phyloP scores from a whole-genome alignment of 2,113 vertebrate genomes.

The Apodemus sylvaticus region DNA sequence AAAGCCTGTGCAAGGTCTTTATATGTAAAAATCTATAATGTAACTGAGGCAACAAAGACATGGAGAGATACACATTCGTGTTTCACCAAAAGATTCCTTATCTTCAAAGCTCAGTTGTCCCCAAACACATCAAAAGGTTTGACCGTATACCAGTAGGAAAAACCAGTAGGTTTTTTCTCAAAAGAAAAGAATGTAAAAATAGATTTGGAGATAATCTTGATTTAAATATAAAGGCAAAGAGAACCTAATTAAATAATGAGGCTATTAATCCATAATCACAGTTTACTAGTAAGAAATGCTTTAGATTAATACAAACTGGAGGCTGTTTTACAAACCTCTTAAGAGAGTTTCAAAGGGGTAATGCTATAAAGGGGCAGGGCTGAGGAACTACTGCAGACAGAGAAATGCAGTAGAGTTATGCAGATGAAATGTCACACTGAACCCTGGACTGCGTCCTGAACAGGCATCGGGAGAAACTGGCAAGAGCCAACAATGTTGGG shows the following conservation, averaged over 20 bases:
- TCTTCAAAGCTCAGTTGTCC: background rate
- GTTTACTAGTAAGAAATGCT: background rate
- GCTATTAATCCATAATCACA: background rate
- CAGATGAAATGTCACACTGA: background rate
- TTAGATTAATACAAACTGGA: background rate
- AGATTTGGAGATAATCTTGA: background rate
- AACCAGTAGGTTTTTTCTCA: background rate
- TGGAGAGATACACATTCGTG: background rate
- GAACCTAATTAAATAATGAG: background rate
- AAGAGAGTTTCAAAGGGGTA: background rate
- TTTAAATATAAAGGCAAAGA: background rate
- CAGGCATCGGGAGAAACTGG: background rate
- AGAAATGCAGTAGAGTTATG: background rate
- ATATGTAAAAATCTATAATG: background rate
- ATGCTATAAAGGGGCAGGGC: background rate
- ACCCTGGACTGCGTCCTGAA: no score
- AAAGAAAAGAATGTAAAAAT: background rate
- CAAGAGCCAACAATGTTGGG: background rate
- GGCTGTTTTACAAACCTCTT: slow-evolving; percentile 7
- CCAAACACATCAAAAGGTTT: background rate
- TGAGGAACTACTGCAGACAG: background rate
- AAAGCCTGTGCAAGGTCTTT: background rate
- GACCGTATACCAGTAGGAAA: background rate
- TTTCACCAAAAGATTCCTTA: background rate
- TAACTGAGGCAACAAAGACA: background rate